Percentiles rank a stretch among this genome's conserved stretches.
phyloP scores from a whole-genome alignment of 2,797 vertebrate genomes.

The Aplochiton taeniatus region DNA sequence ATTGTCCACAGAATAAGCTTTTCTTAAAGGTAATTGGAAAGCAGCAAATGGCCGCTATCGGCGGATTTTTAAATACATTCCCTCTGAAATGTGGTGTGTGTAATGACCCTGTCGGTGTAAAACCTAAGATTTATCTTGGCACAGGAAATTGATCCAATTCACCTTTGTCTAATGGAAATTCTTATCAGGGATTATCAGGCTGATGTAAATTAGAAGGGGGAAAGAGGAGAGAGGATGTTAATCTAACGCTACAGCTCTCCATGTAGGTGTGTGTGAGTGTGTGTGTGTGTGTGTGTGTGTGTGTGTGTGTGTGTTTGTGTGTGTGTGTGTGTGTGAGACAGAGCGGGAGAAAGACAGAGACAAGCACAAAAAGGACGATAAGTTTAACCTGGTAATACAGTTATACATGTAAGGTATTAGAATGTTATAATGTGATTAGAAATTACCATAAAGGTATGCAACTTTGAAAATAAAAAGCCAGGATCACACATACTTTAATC shows the following conservation, averaged over 20 bases:
- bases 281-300: conserved; percentile 4
- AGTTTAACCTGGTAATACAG: too few relatives aligned
- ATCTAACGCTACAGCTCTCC: conserved; percentile 72
- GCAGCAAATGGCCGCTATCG: conserved; percentile 97
- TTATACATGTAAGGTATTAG: too few relatives aligned
- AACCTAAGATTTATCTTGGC: conserved; percentile 99
- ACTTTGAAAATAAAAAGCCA: too few relatives aligned
- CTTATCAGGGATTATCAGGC: conserved; percentile 99
- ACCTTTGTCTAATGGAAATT: conserved; percentile 99
- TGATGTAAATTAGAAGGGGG: conserved; percentile 97
- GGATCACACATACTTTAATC: too few relatives aligned
- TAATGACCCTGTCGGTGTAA: conserved; percentile 99
- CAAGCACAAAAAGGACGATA: too few relatives aligned
- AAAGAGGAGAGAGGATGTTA: conserved; percentile 87
- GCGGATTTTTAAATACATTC: conserved; percentile 97
- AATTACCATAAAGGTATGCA: too few relatives aligned
- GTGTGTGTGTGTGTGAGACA: conserved; percentile 4
- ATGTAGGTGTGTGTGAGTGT: background rate
- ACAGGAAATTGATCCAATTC: conserved; percentile 99
- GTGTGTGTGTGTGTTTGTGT: conserved; percentile 1
- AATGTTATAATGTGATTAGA: too few relatives aligned
- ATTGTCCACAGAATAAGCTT: conserved; percentile 99
- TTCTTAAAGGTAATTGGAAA: conserved; percentile 99
- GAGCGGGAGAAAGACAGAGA: background rate
- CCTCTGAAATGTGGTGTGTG: conserved; percentile 96